A percentile compares a stretch with the other conserved stretches of the same genome.
These are phyloP conservation scores for Galaxias olidus DNA, from an alignment of 2,797 vertebrate species.

Conservation along the genomic window DNA sequence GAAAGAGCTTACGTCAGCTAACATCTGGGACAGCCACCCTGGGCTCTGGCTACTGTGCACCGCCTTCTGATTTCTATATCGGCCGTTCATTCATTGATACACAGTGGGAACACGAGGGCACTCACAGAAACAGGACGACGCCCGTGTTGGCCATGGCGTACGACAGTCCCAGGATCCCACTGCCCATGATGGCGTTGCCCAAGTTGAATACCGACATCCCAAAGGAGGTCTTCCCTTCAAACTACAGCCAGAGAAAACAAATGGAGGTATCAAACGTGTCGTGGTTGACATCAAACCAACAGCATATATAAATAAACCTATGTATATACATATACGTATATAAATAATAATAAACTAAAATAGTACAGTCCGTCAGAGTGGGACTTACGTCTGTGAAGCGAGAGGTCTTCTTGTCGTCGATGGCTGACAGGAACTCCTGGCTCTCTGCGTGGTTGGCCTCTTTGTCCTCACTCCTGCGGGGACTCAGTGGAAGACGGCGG, in stretches of 20 bases:
- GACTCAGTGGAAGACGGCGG: conserved; percentile 36
- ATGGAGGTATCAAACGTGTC: neutral
- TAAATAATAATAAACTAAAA: neutral
- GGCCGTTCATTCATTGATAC: neutral
- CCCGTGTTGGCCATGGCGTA: conserved; percentile 99
- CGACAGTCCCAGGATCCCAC: conserved; percentile 94
- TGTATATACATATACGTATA: neutral
- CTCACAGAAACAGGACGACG: conserved; percentile 94
- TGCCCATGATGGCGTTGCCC: conserved; percentile 99
- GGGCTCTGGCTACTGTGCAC: neutral
- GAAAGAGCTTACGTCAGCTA: conserved; percentile 28
- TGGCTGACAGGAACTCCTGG: conserved; percentile 83
- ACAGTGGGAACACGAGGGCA: conserved; percentile 29
- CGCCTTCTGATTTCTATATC: neutral
- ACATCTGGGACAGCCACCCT: conserved; percentile 14
- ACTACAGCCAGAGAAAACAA: conserved; percentile 69
- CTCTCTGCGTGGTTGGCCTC: conserved; percentile 75
- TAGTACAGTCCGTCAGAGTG: too few species aligned
- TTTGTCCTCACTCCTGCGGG: conserved; percentile 77
- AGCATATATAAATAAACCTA: too few species aligned
- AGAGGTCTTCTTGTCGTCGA: conserved; percentile 81
- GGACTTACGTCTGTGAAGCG: conserved; percentile 91
- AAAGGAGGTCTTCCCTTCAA: conserved; percentile 97
- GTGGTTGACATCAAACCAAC: too few species aligned
- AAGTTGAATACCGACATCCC: conserved; percentile 99